Base-by-base conservation (phyloP, 2,113 vertebrate species). In the Actenoides hombroni region DNA sequence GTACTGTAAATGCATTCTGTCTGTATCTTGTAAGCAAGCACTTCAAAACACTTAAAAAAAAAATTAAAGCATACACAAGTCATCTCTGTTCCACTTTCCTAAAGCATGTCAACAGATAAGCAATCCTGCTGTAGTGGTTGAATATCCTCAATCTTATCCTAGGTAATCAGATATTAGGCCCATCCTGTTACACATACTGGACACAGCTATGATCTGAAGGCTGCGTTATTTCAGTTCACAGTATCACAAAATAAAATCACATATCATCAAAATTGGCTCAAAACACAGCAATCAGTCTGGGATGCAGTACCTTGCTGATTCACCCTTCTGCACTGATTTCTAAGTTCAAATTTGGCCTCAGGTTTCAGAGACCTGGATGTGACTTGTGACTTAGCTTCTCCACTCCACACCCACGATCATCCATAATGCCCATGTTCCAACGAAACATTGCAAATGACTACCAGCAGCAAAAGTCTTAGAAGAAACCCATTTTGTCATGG, bases 11-110 rank as follows among this genome's bases (percentile, higher is more conserved):
- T 65, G 8, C 3, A 37, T 76, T 83, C 70, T 76, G 15, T 63
- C 82, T 64, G 5, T 44, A 53, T 49, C 46, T 61, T 40, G 31
- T 33, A 83, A 74, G 28, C n/a, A 74, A 65, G 10, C 10, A 54
- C 31, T 65, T 13, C 64, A 79, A 74, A 83, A 65, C 28, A 49
- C 59, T 90, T 83, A 31, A 86, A 86, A 92, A 86, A 92, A 49
- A 83, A 92, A 88, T 61, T 74, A 46, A 61, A 85, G 37, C 33
- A 4, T 16, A 51, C 26, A 53, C 3, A 80, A 80, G 24, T 51
- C 40, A n/a, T 70, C 49, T 57, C 28, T 49, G 37, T 37, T 8
- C 31, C 31, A 63, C 54, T 74, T 83, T 57, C 12, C n/a, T 54
- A 63, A 71, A 83, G 26, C 5, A 23, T 13, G 13, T 10, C 64